Evolutionary conservation across 2,888 invertebrate species (phyloP), one percentile per base, ranked within the genome.

Genomic region (Callimorpha dominula): DNA sequence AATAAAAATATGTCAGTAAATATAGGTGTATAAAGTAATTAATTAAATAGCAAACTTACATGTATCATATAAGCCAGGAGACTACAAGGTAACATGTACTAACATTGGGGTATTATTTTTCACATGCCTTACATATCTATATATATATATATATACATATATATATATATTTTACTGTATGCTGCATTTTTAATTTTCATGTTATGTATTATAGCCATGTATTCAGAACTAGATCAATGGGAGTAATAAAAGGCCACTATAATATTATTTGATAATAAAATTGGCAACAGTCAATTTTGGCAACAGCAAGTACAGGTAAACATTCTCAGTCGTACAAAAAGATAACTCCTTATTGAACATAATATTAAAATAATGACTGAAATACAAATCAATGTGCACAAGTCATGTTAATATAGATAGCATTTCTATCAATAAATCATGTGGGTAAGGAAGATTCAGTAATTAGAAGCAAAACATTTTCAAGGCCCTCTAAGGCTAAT

Each of bases 281-380:
- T 92, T 92, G 92, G 91, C 91, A 91, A 89, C 89, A 76, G 84
- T 86, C 82, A 86, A 86, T 91, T 31, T 93, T 93, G 92, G 93
- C 93, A 90, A 87, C 86, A 87, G 86, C 84, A 91, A 90, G 88
- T 87, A 83, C 79, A 85, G 81, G 82, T 87, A 87, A 85, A 82
- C 80, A 81, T 78, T 77, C 73, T 89, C 88, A 89, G 88, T 89
- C 88, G 86, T 86, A 81, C 72, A 74, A 77, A 75, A 82, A 78
- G 73, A 77, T 78, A 79, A 79, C 75, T 83, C 72, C 73, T 81
- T 83, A 78, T 65, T 72, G 60, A 79, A 75, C 76, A 66, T 74
- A 75, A 78, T 75, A 78, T 76, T 73, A 76, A 75, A 73, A 77
- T 81, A 76, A 76, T 75, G 73, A 76, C 78, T 75, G 71, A 72